A percentile compares a stretch with the other conserved stretches of the same genome.
Evolutionary conservation across 2,113 vertebrate species (phyloP).

Genomic region (Symphodus melops): DNA sequence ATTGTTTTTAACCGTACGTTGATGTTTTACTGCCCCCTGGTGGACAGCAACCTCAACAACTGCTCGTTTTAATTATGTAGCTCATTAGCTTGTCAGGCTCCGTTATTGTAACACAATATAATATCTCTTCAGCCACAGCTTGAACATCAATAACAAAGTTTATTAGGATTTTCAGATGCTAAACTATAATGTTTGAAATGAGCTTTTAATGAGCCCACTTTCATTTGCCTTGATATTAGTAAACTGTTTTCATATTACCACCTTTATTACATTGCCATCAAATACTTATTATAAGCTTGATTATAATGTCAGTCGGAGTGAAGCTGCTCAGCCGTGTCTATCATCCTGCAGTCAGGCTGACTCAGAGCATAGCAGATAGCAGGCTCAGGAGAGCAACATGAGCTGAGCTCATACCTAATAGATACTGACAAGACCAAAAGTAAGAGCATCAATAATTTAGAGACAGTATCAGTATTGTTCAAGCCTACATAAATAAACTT

Average conservation of each 20-base stretch:
- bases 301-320: slow-evolving; percentile 17
- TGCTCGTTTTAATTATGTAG: not conserved
- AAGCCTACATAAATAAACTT: slow-evolving; percentile 9
- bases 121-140: not conserved
- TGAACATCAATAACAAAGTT: slow-evolving; percentile 7
- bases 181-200: slow-evolving; percentile 28
- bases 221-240: not conserved
- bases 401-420: not conserved
- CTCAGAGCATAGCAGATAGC: not conserved
- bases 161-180: not conserved
- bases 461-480: slow-evolving; percentile 19
- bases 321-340: slow-evolving; percentile 15
- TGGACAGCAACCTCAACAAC: not conserved
- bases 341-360: not conserved
- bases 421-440: not conserved
- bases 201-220: slow-evolving; percentile 14
- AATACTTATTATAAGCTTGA: slow-evolving; percentile 8
- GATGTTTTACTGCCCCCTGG: slow-evolving; percentile 55
- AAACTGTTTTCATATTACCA: slow-evolving; percentile 14
- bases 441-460: slow-evolving; percentile 29
- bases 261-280: slow-evolving; percentile 37
- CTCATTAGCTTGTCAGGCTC: not conserved
- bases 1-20: not conserved
- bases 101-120: not conserved
- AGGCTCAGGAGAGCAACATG: not conserved